These are phyloP conservation scores for Brachionus angularis DNA, from an alignment of 1,140 invertebrate species.

Conservation along the genomic window DNA sequence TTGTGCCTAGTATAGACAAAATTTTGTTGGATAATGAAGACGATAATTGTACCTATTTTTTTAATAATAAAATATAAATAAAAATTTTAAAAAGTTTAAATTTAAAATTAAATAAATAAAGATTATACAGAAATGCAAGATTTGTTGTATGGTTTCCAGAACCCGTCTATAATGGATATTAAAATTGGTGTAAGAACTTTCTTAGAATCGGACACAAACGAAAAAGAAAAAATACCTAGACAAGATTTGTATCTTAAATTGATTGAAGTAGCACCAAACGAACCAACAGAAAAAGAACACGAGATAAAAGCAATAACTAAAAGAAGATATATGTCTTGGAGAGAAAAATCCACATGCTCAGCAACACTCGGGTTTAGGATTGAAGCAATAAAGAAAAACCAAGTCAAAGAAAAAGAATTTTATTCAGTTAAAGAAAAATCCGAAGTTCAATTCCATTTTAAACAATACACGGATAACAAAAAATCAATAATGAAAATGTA, in stretches of 20 bases:
- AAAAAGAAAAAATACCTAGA: slow-evolving; percentile 84
- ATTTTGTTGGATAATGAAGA: slow-evolving; percentile 11
- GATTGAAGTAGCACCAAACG: slow-evolving; percentile 83
- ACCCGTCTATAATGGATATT: slow-evolving; percentile 92
- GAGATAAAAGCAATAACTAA: slow-evolving; percentile 83
- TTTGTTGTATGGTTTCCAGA: slow-evolving; percentile 78
- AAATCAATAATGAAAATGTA: slow-evolving; percentile 45
- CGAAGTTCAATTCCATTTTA: slow-evolving; percentile 27
- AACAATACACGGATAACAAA: slow-evolving; percentile 17
- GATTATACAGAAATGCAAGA: slow-evolving; percentile 84
- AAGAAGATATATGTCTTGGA: slow-evolving; percentile 92
- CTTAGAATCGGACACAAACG: slow-evolving; percentile 85
- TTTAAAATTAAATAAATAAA: slow-evolving; percentile 42
- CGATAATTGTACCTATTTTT: slow-evolving; percentile 3
- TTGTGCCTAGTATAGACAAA: slow-evolving; percentile 34
- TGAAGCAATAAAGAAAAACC: slow-evolving; percentile 74
- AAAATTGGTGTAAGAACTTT: slow-evolving; percentile 91
- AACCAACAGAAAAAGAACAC: slow-evolving; percentile 84
- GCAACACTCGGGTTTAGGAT: slow-evolving; percentile 89
- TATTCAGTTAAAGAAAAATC: slow-evolving; percentile 8
- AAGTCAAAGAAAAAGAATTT: slow-evolving; percentile 33
- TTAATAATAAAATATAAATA: not conserved
- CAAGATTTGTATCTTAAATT: slow-evolving; percentile 98
- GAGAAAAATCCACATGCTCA: slow-evolving; percentile 93
- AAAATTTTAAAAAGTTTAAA: too few species aligned